A percentile compares a stretch with the other conserved stretches of the same genome.
Evolutionary conservation across 2,888 invertebrate genomes (phyloP).

Genomic region (Andrena minutula): DNA sequence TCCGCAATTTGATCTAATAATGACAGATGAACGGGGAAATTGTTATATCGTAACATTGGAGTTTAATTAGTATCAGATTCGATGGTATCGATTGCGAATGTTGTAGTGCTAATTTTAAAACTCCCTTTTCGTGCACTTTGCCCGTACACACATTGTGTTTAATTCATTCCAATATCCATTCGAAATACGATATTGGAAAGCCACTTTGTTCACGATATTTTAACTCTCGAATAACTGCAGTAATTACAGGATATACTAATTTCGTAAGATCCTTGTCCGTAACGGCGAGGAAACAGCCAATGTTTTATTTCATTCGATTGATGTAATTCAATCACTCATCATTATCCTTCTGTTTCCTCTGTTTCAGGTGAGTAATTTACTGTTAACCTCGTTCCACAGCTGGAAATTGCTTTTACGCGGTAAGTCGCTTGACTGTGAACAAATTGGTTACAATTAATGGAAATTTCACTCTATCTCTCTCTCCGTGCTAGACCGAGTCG

Average conservation of each 20-base stretch:
- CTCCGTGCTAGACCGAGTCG: conserved; percentile 30
- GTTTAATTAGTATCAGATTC: not conserved
- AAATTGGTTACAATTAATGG: conserved; percentile 76
- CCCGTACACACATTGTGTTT: not conserved
- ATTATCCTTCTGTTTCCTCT: conserved; percentile 64
- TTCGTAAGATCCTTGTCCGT: conserved; percentile 15
- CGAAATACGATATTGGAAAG: not conserved
- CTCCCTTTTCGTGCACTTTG: not conserved
- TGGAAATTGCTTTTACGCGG: conserved; percentile 72
- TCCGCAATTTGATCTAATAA: too few relatives aligned
- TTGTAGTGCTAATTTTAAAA: not conserved
- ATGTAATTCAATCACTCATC: conserved; percentile 49
- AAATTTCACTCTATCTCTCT: conserved; percentile 65
- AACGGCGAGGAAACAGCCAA: conserved; percentile 7
- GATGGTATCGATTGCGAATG: not conserved
- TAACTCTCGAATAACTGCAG: not conserved
- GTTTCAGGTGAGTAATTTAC: conserved; percentile 75
- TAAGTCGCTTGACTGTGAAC: conserved; percentile 71
- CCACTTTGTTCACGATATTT: not conserved
- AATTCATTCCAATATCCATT: conserved; percentile 19
- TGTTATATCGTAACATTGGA: too few relatives aligned
- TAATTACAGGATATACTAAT: conserved; percentile 36
- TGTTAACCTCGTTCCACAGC: conserved; percentile 36
- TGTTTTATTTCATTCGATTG: conserved; percentile 24
- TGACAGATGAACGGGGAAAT: too few relatives aligned